Evolutionary conservation across 2,888 invertebrate genomes (phyloP).

Genomic region (Lepidonotus clava): DNA sequence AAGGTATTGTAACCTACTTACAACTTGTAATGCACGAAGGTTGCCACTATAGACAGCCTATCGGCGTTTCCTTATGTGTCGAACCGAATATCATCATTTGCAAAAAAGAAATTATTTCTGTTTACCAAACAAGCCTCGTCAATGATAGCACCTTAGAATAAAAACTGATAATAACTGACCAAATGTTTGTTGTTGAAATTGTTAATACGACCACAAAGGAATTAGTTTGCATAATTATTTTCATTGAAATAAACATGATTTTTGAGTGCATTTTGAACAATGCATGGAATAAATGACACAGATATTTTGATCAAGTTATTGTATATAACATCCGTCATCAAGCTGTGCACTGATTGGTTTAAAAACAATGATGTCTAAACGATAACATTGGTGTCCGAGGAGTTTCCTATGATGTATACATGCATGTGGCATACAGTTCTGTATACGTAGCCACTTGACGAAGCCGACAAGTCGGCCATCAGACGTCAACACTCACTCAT

Average conservation of each 20-base stretch:
- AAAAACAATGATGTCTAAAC: constrained; percentile 25
- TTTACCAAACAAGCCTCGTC: not conserved
- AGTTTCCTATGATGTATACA: too few species aligned
- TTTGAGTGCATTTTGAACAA: constrained; percentile 23
- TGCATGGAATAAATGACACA: not conserved
- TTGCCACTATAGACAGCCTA: not conserved
- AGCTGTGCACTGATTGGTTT: not conserved
- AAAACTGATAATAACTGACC: too few species aligned
- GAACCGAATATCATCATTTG: too few species aligned
- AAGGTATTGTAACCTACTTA: constrained; percentile 21
- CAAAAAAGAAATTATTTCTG: too few species aligned
- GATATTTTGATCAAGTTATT: not conserved
- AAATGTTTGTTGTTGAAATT: not conserved
- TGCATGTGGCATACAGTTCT: too few species aligned
- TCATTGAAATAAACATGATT: not conserved
- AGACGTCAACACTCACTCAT: too few species aligned
- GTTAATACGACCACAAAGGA: not conserved
- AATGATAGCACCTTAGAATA: constrained; percentile 35
- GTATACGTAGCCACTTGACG: too few species aligned
- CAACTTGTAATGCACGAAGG: too few species aligned
- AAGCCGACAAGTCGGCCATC: too few species aligned
- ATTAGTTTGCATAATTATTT: not conserved
- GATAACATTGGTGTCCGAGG: too few species aligned
- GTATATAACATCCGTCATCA: not conserved
- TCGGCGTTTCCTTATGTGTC: not conserved